Percentiles rank a stretch among this genome's conserved stretches.
phyloP scores from a whole-genome alignment of 2,797 vertebrate species.

The Sebastes steindachneri region DNA sequence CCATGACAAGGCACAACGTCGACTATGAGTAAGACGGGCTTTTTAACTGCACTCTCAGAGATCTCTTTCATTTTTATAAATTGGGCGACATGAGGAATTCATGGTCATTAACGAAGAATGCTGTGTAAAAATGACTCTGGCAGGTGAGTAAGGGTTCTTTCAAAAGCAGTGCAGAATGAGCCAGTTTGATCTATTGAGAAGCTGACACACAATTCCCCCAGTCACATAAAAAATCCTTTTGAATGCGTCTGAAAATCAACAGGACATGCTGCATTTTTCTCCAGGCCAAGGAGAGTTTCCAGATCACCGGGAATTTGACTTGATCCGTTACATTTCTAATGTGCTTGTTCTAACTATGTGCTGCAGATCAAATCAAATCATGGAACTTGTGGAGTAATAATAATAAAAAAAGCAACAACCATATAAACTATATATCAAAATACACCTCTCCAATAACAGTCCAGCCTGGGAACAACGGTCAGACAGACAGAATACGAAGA shows the following conservation, averaged over 20 bases:
- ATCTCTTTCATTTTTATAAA: neutral
- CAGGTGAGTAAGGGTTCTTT: neutral
- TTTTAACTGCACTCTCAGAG: neutral
- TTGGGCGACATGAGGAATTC: neutral
- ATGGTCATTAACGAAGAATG: neutral
- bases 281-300: neutral
- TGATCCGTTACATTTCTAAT: neutral
- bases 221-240: neutral
- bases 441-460: slow-evolving; percentile 2
- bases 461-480: neutral
- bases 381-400: neutral
- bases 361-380: slow-evolving; percentile 1
- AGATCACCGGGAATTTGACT: neutral
- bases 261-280: neutral
- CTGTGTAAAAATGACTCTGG: neutral
- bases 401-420: neutral
- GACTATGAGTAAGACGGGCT: neutral
- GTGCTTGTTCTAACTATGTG: neutral
- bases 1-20: neutral
- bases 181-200: neutral
- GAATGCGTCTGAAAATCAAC: neutral
- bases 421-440: slow-evolving; percentile 42
- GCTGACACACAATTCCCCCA: neutral
- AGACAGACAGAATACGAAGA: slow-evolving; percentile 20
- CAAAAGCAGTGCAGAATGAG: neutral